Percentiles rank a stretch among this genome's conserved stretches.
Conservation (phyloP, 1,140 invertebrate species). For the Littorina saxatilis region DNA sequence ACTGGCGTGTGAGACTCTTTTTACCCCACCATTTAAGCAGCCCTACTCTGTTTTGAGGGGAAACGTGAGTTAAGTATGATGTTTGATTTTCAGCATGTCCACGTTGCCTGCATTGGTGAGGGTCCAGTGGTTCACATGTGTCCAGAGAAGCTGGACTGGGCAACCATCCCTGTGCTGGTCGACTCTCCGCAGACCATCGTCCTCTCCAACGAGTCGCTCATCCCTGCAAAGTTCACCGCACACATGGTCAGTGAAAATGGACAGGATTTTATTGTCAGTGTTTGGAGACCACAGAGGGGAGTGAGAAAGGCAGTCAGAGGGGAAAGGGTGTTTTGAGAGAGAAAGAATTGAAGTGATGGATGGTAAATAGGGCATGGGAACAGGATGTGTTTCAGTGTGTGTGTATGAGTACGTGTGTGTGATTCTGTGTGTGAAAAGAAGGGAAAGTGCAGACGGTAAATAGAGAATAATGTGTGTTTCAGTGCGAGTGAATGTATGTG, state of each 20-base stretch:
- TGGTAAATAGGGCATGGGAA: no score
- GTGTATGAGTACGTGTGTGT: conserved; percentile 7
- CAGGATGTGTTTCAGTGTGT: not conserved
- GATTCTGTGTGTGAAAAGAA: not conserved
- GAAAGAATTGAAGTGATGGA: no score
- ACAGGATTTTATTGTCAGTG: not conserved
- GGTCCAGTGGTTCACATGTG: conserved; percentile 75
- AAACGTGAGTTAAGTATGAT: no score
- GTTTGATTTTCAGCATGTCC: conserved; percentile 60
- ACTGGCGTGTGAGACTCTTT: no score
- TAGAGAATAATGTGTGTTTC: not conserved
- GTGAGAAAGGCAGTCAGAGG: no score
- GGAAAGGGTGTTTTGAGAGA: no score
- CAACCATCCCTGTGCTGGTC: conserved; percentile 71
- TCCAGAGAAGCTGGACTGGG: conserved; percentile 73
- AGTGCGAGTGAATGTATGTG: not conserved
- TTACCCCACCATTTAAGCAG: no score
- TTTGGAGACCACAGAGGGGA: no score
- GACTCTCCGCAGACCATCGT: conserved; percentile 64
- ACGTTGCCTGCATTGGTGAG: conserved; percentile 74
- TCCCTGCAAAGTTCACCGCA: conserved; percentile 74
- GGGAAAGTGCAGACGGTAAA: no score
- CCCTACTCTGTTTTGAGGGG: no score
- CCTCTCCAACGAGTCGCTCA: conserved; percentile 75
- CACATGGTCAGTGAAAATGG: conserved; percentile 70